These are phyloP conservation scores for Troglohyphantes excavatus DNA, from an alignment of 2,888 invertebrate genomes.

Conservation along the genomic window DNA sequence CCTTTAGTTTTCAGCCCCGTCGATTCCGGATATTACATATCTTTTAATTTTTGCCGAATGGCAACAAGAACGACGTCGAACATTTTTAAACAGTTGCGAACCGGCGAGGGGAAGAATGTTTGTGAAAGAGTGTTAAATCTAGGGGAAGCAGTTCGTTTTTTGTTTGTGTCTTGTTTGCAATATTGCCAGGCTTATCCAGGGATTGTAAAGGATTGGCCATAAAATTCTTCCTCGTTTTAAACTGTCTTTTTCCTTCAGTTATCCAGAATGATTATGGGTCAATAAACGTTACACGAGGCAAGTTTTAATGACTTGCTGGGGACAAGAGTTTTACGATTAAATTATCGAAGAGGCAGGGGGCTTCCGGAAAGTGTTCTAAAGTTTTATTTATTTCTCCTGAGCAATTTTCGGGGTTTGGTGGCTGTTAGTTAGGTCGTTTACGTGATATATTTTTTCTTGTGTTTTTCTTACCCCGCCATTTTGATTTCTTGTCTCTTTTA, in stretches of 20 bases:
- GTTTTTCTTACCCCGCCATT: neutral
- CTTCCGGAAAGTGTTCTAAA: constrained; percentile 20
- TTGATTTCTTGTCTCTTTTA: neutral
- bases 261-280: constrained; percentile 70
- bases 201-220: constrained; percentile 38
- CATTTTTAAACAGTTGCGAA: constrained; percentile 66
- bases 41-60: constrained; percentile 75
- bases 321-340: constrained; percentile 77
- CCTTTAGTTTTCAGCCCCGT: constrained; percentile 10
- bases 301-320: constrained; percentile 61
- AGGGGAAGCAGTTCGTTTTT: constrained; percentile 9
- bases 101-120: constrained; percentile 33
- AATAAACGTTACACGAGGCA: constrained; percentile 69
- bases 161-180: constrained; percentile 20
- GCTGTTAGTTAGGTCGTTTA: neutral
- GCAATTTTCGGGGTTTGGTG: neutral
- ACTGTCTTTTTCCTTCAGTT: constrained; percentile 62
- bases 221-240: constrained; percentile 58
- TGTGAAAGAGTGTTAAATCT: constrained; percentile 65
- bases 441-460: constrained; percentile 2
- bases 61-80: constrained; percentile 19
- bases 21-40: constrained; percentile 76
- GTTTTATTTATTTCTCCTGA: constrained; percentile 56
- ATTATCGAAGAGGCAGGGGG: constrained; percentile 51
- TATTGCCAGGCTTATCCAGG: constrained; percentile 62